These are phyloP conservation scores for Rhabdomys pumilio DNA, from an alignment of 2,797 vertebrate species.

Conservation along the genomic window DNA sequence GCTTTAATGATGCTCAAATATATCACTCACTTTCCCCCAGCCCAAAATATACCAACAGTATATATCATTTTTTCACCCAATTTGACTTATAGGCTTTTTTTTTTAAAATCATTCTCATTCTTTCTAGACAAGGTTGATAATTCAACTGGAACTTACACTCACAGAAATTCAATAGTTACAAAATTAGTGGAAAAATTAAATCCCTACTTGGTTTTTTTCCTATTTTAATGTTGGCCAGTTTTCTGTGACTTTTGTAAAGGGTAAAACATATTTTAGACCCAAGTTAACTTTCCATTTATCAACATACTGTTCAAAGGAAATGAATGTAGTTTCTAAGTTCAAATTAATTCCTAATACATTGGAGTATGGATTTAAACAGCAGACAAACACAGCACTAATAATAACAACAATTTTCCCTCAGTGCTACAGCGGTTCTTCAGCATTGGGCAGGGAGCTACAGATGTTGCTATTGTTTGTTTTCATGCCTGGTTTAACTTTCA, in stretches of 20 bases:
- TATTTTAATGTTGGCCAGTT: constrained; percentile 68
- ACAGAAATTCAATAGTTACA: constrained; percentile 79
- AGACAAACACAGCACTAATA: constrained; percentile 70
- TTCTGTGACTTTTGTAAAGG: constrained; percentile 67
- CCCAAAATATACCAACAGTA: constrained; percentile 80
- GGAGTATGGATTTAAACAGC: constrained; percentile 66
- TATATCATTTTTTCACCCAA: constrained; percentile 74
- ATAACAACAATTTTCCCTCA: constrained; percentile 71
- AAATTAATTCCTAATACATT: constrained; percentile 74
- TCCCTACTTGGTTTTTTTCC: constrained; percentile 58
- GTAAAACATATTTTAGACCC: constrained; percentile 71
- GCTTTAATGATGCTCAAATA: constrained; percentile 80
- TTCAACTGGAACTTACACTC: constrained; percentile 75
- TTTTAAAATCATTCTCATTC: constrained; percentile 71
- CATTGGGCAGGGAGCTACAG: constrained; percentile 40
- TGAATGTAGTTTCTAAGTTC: constrained; percentile 75
- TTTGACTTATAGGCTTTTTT: constrained; percentile 70
- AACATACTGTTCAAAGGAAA: constrained; percentile 76
- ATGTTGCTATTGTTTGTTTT: constrained; percentile 39
- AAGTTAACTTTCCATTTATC: constrained; percentile 79
- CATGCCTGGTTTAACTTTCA: constrained; percentile 21
- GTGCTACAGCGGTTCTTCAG: background rate
- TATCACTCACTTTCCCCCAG: constrained; percentile 77
- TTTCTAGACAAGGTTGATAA: constrained; percentile 78
- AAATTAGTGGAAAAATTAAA: constrained; percentile 77